A percentile compares a stretch with the other conserved stretches of the same genome.
These are phyloP conservation scores for Mastigias papua DNA, from an alignment of 30 jellyfish, hydroid and myxozoan species.

Conservation along the genomic window DNA sequence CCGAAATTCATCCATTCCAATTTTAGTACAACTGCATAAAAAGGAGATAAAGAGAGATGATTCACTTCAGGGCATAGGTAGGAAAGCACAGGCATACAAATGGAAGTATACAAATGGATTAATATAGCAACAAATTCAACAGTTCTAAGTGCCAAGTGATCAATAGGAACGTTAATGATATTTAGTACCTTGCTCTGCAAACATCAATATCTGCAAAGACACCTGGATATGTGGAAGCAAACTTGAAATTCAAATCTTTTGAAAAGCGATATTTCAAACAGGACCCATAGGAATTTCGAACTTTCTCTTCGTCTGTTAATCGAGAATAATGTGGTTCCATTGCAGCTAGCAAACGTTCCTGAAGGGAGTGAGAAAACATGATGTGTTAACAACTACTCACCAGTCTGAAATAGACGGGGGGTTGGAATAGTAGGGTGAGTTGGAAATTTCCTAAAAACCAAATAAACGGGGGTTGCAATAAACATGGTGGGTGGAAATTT, in stretches of 20 bases:
- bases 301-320: constrained; percentile 87
- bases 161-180: too few species aligned
- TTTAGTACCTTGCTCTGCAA: constrained; percentile 79
- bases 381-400: too few species aligned
- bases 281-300: constrained; percentile 80
- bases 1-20: constrained; percentile 65
- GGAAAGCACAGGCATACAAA: too few species aligned
- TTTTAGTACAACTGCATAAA: constrained; percentile 37
- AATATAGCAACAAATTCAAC: too few species aligned
- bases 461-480: too few species aligned
- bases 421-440: too few species aligned
- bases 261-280: constrained; percentile 77
- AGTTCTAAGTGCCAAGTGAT: not conserved
- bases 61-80: too few species aligned
- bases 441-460: too few species aligned
- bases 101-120: too few species aligned
- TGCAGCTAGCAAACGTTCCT: constrained; percentile 86
- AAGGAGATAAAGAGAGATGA: not conserved
- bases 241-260: constrained; percentile 33
- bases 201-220: constrained; percentile 77
- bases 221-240: constrained; percentile 88
- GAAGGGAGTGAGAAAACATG: not conserved
- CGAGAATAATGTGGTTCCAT: constrained; percentile 77
- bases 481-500: too few species aligned
- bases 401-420: too few species aligned